Base-by-base conservation (phyloP, 2,888 invertebrate species). In the Papilio protenor region DNA sequence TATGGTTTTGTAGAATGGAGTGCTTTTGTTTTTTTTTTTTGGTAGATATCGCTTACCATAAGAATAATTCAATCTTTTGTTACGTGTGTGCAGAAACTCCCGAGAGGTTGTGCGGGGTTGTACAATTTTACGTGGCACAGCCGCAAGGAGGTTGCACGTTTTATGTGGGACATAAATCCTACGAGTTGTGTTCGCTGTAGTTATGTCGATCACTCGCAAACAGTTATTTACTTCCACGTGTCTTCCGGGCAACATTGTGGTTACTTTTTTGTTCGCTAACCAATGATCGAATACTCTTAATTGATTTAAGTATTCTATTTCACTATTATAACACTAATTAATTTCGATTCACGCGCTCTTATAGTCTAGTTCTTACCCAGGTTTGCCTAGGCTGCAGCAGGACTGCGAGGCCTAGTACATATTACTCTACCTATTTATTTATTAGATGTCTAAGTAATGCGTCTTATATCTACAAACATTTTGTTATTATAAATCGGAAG, bases 151-250 rank as follows among this genome's bases (percentile, higher is more conserved):
- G 59, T 76, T 61, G 76, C 64, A 52, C 64, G 72, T 72, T 76
- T 76, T 76, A 76, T 76, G 61, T 76, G 76, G 49, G 72, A 23
- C 72, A 77, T 73, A 77, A 77, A 77, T 77, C 64, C 64, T 77
- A 11, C 49, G 72, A 33, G 64, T 59, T 70, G 71, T 64, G 61
- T 64, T 72, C 27, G n/a, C 27, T 21, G 73, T 52, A 66, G 52
- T 76, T 77, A 66, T 49, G 73, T 66, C 77, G 23, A 55, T 66
- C 64, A 61, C 64, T 77, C 72, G 73, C 72, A 73, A 27, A 52
- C 27, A 47, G 61, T 75, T 64, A 27, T 27, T 55, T 72, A 40
- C 40, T 40, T 40, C 11, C 33, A 69, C 45, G 21, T 21, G 45
- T 69, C 66, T 66, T 66, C 72, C 52, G 49, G 55, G 33, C 72